A percentile compares a stretch with the other conserved stretches of the same genome.
These are phyloP conservation scores for Larimichthys polyactis DNA, from an alignment of 2,113 vertebrate species.

Conservation along the genomic window DNA sequence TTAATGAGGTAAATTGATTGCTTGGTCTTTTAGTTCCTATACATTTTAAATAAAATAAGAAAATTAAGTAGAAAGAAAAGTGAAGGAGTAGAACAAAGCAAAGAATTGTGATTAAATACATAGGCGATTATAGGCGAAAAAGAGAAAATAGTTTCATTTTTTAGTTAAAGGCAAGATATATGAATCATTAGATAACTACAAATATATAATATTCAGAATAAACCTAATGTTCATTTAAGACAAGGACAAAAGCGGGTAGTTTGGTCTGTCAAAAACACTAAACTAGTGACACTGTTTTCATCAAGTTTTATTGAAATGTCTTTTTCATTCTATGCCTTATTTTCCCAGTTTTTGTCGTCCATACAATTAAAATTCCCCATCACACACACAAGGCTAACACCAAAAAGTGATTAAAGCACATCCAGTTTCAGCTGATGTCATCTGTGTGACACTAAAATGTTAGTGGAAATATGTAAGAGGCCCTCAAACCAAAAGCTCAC, in stretches of 20 bases:
- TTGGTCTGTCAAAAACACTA: not conserved
- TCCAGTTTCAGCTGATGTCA: conserved; percentile 11
- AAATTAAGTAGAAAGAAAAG: not conserved
- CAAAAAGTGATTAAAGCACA: conserved; percentile 8
- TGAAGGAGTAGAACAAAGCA: not conserved
- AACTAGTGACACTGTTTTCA: not conserved
- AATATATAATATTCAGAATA: not conserved
- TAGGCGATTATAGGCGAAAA: not conserved
- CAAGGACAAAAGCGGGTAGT: not conserved
- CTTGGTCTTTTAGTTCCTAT: not conserved
- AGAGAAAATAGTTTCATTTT: too few relatives aligned
- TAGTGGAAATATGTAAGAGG: not conserved
- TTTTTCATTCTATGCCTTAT: not conserved
- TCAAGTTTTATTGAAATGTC: not conserved
- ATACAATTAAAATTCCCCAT: not conserved
- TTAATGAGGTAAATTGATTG: not conserved
- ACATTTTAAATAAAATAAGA: not conserved
- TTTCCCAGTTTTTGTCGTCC: not conserved
- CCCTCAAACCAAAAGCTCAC: not conserved
- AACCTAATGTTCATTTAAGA: not conserved
- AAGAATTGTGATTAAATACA: not conserved
- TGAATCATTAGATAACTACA: not conserved
- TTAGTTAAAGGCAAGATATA: not conserved
- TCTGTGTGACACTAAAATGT: conserved; percentile 14
- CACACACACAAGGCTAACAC: not conserved